Percentiles rank a stretch among this genome's conserved stretches.
Evolutionary conservation across 2,888 invertebrate species (phyloP).

Genomic region (Lithophane semibrunnea): DNA sequence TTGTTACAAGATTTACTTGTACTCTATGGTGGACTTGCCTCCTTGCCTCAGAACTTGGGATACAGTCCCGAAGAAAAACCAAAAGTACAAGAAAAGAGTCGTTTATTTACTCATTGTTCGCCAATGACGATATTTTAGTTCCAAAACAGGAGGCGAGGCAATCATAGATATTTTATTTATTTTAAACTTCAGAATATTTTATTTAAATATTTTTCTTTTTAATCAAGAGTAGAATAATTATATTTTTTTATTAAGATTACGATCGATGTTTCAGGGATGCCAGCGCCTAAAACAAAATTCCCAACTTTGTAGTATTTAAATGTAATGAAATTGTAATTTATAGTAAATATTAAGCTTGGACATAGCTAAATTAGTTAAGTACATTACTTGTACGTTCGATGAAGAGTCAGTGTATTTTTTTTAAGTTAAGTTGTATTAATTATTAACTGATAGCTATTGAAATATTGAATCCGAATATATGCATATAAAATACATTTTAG

Average conservation of each 20-base stretch:
- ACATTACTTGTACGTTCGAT: constrained; percentile 80
- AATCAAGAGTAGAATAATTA: constrained; percentile 36
- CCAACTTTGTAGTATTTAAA: constrained; percentile 76
- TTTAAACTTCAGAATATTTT: constrained; percentile 19
- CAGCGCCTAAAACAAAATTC: constrained; percentile 53
- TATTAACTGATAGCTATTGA: constrained; percentile 87
- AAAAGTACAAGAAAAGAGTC: background rate
- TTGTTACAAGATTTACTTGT: background rate
- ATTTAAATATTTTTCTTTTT: constrained; percentile 21
- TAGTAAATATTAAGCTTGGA: constrained; percentile 87
- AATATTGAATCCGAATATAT: constrained; percentile 90
- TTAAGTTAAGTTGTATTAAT: constrained; percentile 88
- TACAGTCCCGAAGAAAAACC: background rate
- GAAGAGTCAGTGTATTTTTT: constrained; percentile 88
- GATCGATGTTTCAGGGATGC: constrained; percentile 60
- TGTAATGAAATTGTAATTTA: constrained; percentile 89
- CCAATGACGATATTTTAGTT: background rate
- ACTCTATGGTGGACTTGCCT: constrained; percentile 9
- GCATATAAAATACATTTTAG: constrained; percentile 86
- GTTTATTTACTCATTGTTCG: background rate
- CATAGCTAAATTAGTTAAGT: constrained; percentile 88
- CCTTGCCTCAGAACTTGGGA: background rate
- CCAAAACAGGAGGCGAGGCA: constrained; percentile 2
- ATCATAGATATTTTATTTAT: constrained; percentile 18
- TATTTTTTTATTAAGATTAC: constrained; percentile 30